Evolutionary conservation across 2,113 vertebrate species (phyloP).

Genomic region (Natator depressus): DNA sequence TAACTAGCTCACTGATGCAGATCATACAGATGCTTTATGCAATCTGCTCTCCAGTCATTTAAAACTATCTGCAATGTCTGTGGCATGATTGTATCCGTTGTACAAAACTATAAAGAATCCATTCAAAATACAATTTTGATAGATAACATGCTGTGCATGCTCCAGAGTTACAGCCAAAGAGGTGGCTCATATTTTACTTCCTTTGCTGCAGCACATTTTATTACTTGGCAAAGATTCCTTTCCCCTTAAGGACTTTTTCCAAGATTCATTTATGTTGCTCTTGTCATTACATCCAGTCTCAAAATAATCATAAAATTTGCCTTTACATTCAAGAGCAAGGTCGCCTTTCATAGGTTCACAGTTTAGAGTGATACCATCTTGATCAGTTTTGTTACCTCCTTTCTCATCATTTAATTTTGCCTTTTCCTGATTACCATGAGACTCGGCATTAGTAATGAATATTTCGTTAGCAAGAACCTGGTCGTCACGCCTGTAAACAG

Average conservation of each 20-base stretch:
- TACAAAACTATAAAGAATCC: conserved; percentile 82
- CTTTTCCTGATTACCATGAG: conserved; percentile 75
- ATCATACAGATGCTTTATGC: conserved; percentile 52
- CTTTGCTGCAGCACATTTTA: conserved; percentile 82
- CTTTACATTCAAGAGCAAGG: conserved; percentile 79
- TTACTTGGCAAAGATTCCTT: conserved; percentile 77
- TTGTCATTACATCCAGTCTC: conserved; percentile 79
- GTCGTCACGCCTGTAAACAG: conserved; percentile 76
- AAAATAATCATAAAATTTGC: conserved; percentile 82
- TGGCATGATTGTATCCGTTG: conserved; percentile 71
- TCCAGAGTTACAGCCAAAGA: conserved; percentile 36
- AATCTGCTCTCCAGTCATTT: conserved; percentile 74
- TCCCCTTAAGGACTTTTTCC: conserved; percentile 82
- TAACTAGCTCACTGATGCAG: conserved; percentile 65
- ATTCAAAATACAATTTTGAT: conserved; percentile 74
- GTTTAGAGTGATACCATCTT: conserved; percentile 71
- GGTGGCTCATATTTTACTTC: conserved; percentile 79
- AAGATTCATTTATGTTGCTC: conserved; percentile 78
- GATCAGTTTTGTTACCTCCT: conserved; percentile 65
- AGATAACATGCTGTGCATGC: conserved; percentile 71
- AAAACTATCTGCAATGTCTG: conserved; percentile 51
- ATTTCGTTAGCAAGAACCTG: conserved; percentile 79
- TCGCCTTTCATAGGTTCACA: conserved; percentile 76
- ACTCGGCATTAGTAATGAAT: conserved; percentile 76
- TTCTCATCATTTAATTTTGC: conserved; percentile 70